Evolutionary conservation across 2,113 vertebrate genomes (phyloP).

Genomic region (Climacteris rufus): DNA sequence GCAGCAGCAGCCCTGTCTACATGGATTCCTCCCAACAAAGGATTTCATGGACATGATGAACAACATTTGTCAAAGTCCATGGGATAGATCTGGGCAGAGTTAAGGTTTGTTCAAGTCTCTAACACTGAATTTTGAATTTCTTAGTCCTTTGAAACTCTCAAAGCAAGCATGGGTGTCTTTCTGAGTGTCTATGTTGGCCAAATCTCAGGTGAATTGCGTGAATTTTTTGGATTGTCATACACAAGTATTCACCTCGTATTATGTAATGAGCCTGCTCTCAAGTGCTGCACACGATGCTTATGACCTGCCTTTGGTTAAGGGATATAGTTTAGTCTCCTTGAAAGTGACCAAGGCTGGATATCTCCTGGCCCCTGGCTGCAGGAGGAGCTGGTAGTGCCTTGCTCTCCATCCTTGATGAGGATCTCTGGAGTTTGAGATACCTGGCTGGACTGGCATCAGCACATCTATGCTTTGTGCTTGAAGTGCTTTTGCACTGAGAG

Average conservation of each 20-base stretch:
- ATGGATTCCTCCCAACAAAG: background rate
- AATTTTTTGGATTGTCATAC: background rate
- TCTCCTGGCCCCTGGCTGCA: background rate
- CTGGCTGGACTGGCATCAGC: background rate
- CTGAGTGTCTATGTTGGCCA: background rate
- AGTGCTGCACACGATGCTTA: background rate
- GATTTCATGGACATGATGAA: background rate
- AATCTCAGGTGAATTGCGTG: background rate
- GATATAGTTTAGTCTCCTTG: background rate
- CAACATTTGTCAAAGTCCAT: accelerated
- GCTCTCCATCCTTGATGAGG: background rate
- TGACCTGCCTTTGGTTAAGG: background rate
- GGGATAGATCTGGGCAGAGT: background rate
- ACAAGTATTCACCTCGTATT: background rate
- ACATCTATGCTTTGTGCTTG: background rate
- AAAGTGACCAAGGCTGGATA: background rate
- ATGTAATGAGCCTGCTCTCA: background rate
- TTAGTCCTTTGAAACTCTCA: background rate
- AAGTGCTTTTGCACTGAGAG: background rate
- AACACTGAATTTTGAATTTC: background rate
- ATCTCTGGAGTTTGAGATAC: background rate
- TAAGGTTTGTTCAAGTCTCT: background rate
- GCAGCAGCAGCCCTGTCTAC: background rate
- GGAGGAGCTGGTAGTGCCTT: background rate
- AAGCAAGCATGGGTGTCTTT: background rate